Base-by-base conservation (phyloP, 2,113 vertebrate species). In the Tyrannus savana region DNA sequence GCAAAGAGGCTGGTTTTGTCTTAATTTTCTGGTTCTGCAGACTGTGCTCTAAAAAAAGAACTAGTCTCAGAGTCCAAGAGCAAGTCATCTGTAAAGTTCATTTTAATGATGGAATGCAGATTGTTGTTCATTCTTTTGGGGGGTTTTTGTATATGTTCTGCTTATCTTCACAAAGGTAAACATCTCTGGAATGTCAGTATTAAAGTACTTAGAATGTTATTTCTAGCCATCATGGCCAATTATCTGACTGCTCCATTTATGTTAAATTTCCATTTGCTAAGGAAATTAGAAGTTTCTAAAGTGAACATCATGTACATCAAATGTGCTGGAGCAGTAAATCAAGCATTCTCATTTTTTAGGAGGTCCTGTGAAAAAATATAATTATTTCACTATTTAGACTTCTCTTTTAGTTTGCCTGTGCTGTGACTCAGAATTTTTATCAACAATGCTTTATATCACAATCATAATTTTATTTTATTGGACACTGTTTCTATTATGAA, bases 41-140 rank as follows among this genome's bases (percentile, higher is more conserved):
- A 89, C 87, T 89, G 55, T 67, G 73, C 42, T 95, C 52, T 91
- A 77, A 97, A 96, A 90, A 96, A 93, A 77, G 39, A 91, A 89
- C 68, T 86, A 35, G 67, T 92, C 79, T 90, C 60, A 87, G 53
- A 90, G 63, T 85, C 92, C 92, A 97, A 90, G 19, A 82, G 75
- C 42, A 85, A 93, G 79, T 84, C 75, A 93, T 89, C 93, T 98
- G 96, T 96, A 96, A 97, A 97, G 72, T 87, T 93, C 47, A 94
- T 97, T 96, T 95, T 77, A 67, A 71, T 82, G 74, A 92, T 24
- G 25, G 66, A 91, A 94, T 67, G 78, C 55, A 71, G 84, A 90
- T 68, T 74, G 90, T 69, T 96, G 74, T 71, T 64, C 73, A 58
- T 93, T 84, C 8, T 2, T 14, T 73, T 69, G 81, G 28, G 31